Base-by-base conservation (phyloP, 2,113 vertebrate genomes). In the Halichoerus grypus region DNA sequence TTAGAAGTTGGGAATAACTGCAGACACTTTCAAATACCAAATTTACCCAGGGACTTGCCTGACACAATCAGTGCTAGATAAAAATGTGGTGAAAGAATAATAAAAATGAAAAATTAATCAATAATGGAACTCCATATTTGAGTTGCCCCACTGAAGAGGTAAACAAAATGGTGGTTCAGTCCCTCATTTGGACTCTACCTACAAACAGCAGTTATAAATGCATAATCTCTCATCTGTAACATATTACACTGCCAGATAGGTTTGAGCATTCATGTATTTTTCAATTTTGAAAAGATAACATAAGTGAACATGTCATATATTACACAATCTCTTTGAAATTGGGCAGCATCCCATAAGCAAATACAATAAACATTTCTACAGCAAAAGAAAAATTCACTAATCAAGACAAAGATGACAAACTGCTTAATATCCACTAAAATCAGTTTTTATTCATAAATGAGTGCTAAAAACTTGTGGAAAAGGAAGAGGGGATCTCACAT, bases 261-360 rank as follows among this genome's bases (percentile, higher is more conserved):
- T 63, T 63, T 63, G 28, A 31, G 36, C 13, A 36, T 14, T 46
- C 61, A 12, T 4, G 26, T 59, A 7, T 69, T 76, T 67, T 85
- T 28, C 79, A 31, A 59, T 88, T 97, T 96, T 57, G 57, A 87
- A 90, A 63, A 95, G 28, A 82, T 11, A 86, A 85, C 36, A 57
- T 11, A 67, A 11, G 46, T 91, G 26, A 65, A 69, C 19, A 93
- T 83, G 26, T 21, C 46, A 92, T 26, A 90, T 42, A 87, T 49
- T 65, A 95, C 39, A 87, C 21, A 94, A 79, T 15, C 16, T 57
- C 24, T 84, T 92, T 74, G n/a, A 92, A 92, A 65, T 3, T 31
- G 55, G 15, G 65, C 8, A 76, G 33, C 4, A 81, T 12, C 46
- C 55, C 67, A 67, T 57, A 95, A 59, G 39, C 36, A 88, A 85